Base-by-base conservation (phyloP, 2,888 invertebrate species). In the Laothoe populi region DNA sequence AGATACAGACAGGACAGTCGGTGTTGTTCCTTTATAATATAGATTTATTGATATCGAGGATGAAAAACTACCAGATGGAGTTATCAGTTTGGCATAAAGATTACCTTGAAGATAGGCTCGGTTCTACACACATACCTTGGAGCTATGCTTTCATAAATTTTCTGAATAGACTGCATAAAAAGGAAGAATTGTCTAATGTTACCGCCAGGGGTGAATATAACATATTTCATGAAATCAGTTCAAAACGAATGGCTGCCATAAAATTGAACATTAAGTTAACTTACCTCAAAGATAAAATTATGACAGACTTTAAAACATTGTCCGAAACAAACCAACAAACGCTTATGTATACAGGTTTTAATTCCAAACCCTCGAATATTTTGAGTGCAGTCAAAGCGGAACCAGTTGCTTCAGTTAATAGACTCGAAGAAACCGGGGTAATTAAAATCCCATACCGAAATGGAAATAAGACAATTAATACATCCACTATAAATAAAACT, bases 61-160 rank as follows among this genome's bases (percentile, higher is more conserved):
- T 91, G 90, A 77, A 74, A 63, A 67, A 70, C 21, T 79, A 79
- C 71, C 86, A 89, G 4, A 77, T 92, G 63, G 80, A 86, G 67
- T 44, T 92, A 60, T 78, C 77, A 1, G 60, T 91, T 4, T 84
- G 79, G 68, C 79, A 73, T 62, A 84, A 78, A 66, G 64, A 68
- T 23, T 61, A 77, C 13, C 70, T 73, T 0, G 66, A 74, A 23
- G 67, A 71, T 57, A 79, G 73, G 68, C 60, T 87, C 40, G 91
- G 88, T 1, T 82, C 79, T 0, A 74, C 79, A 10, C 64, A 72
- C 11, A 79, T 91, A 59, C 80, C 83, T 0, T 92, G 91, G 92
- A 79, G 72, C 63, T 65, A 70, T 8, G 60, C 64, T 7, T 86
- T 71, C 63, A 73, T 82, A 24, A 74, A 83, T 21, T 90, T 87